These are phyloP conservation scores for Phaonia tiefii DNA, from an alignment of 2,888 invertebrate genomes.

Conservation along the genomic window DNA sequence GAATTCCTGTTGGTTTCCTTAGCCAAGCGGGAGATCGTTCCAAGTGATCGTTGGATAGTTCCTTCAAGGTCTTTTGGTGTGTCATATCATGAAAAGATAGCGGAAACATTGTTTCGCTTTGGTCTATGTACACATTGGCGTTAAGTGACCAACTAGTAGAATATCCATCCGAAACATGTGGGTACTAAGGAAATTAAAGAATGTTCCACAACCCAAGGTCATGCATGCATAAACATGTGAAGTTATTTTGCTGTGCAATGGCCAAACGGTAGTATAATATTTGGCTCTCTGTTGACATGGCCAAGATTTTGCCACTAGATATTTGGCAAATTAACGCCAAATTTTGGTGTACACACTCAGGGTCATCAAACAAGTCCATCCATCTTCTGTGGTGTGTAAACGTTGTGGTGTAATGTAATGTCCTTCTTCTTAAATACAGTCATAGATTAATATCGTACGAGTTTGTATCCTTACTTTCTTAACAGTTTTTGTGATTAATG, in stretches of 20 bases:
- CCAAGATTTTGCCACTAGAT: slow-evolving; percentile 22
- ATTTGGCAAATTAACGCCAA: slow-evolving; percentile 47
- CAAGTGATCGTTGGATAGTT: not conserved
- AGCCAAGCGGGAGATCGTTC: slow-evolving; percentile 43
- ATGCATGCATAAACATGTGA: slow-evolving; percentile 44
- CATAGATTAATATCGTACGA: too few species aligned
- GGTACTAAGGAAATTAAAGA: not conserved
- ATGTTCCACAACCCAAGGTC: not conserved
- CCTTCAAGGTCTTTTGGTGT: slow-evolving; percentile 20
- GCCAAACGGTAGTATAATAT: slow-evolving; percentile 48
- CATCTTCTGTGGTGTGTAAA: too few species aligned
- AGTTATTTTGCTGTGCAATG: slow-evolving; percentile 6
- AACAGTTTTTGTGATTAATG: slow-evolving; percentile 48
- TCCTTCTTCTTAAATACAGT: too few species aligned
- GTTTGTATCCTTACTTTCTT: not conserved
- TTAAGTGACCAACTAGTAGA: slow-evolving; percentile 51
- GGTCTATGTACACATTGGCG: slow-evolving; percentile 26
- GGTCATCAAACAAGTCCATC: slow-evolving; percentile 41
- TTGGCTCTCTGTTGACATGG: slow-evolving; percentile 16
- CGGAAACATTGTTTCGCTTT: slow-evolving; percentile 10
- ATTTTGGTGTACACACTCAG: slow-evolving; percentile 21
- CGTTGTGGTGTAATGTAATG: too few species aligned
- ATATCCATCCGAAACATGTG: slow-evolving; percentile 48
- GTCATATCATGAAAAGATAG: not conserved
- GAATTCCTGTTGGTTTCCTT: slow-evolving; percentile 48